Conservation (phyloP, 2,888 invertebrate genomes). For the Nebria salina region DNA sequence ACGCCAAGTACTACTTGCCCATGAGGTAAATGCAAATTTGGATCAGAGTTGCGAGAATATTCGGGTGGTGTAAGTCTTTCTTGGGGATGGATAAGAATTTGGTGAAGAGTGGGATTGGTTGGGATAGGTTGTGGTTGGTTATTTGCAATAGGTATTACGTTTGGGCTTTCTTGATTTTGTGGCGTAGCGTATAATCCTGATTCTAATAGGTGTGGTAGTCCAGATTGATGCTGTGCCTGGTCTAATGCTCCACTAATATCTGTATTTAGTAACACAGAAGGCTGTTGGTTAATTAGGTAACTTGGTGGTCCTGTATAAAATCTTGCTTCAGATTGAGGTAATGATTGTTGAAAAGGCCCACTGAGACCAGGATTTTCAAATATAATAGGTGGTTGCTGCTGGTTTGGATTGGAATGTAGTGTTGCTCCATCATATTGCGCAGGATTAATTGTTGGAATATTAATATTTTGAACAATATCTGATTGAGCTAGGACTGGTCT, state of each 20-base stretch:
- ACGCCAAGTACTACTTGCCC: neutral
- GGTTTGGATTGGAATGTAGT: slow-evolving; percentile 26
- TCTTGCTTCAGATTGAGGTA: neutral
- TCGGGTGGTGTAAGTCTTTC: neutral
- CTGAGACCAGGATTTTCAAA: neutral
- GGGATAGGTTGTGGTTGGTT: neutral
- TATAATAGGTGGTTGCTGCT: slow-evolving; percentile 60
- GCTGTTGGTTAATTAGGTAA: neutral
- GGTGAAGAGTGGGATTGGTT: slow-evolving; percentile 14
- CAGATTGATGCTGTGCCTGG: neutral
- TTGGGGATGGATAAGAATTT: neutral
- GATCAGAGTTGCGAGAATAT: neutral
- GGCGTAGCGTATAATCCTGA: neutral
- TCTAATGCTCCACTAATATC: neutral
- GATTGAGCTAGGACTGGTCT: slow-evolving; percentile 25
- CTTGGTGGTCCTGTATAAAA: neutral
- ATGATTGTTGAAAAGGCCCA: neutral
- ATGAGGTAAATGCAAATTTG: slow-evolving; percentile 4
- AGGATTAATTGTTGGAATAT: slow-evolving; percentile 34
- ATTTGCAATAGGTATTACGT: too few relatives aligned
- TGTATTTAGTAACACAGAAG: neutral
- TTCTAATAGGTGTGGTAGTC: neutral
- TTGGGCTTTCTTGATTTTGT: neutral
- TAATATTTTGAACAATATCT: slow-evolving; percentile 30
- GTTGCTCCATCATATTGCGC: slow-evolving; percentile 24